Percentiles rank a stretch among this genome's conserved stretches.
These are phyloP conservation scores for Onychomys torridus DNA, from an alignment of 2,797 vertebrate species.

Conservation along the genomic window DNA sequence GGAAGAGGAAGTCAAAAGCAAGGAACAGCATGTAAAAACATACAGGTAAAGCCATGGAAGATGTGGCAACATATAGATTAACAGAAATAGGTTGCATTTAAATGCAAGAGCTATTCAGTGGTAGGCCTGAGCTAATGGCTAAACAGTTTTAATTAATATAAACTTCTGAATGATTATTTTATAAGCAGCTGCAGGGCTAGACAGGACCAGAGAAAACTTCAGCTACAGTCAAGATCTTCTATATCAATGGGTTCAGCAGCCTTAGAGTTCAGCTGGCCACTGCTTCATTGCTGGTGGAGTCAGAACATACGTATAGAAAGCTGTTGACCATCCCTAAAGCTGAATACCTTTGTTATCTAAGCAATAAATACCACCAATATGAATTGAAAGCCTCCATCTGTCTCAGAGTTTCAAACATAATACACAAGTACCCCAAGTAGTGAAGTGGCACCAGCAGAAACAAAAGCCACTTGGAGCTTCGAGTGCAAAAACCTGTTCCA, in stretches of 20 bases:
- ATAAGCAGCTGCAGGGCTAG: too few relatives aligned
- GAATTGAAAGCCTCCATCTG: neutral
- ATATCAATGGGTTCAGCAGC: neutral
- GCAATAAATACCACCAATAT: neutral
- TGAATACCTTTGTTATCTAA: neutral
- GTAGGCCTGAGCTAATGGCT: too few relatives aligned
- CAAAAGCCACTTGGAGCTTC: neutral
- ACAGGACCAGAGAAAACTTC: too few relatives aligned
- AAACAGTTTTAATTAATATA: too few relatives aligned
- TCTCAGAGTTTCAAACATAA: conserved; percentile 25
- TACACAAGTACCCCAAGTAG: neutral
- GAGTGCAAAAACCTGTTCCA: neutral
- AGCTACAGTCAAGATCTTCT: neutral
- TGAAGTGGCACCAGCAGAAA: conserved; percentile 35
- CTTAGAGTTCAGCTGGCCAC: neutral
- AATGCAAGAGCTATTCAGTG: too few relatives aligned
- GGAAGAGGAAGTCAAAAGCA: too few relatives aligned
- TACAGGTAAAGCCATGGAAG: too few relatives aligned
- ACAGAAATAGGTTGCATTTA: too few relatives aligned
- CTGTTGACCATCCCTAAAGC: neutral
- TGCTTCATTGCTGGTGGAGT: neutral
- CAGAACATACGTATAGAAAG: neutral
- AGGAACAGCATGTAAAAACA: too few relatives aligned
- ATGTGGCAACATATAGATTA: too few relatives aligned
- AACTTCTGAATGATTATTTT: too few relatives aligned